Evolutionary conservation across 2,113 vertebrate species (phyloP).

Genomic region (Irena cyanogastra): DNA sequence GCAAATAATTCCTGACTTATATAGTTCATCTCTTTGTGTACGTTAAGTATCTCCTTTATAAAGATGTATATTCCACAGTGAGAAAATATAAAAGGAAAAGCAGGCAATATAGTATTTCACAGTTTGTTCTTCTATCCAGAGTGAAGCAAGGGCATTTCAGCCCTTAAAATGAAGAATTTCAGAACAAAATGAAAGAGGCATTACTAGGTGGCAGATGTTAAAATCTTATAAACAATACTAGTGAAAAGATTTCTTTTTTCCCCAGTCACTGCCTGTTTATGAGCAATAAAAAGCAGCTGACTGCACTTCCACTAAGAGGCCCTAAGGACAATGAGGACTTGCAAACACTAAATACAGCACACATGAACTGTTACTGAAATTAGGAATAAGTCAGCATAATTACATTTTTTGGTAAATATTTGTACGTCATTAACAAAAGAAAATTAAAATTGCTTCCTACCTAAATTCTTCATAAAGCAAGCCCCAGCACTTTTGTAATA

Average conservation of each 20-base stretch:
- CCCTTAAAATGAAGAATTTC: neutral
- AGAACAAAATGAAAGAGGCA: neutral
- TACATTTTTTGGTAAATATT: neutral
- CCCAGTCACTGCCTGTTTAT: neutral
- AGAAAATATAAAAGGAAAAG: neutral
- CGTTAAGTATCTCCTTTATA: neutral
- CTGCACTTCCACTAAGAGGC: neutral
- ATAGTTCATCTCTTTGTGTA: neutral
- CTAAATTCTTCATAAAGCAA: constrained; percentile 47
- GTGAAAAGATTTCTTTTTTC: neutral
- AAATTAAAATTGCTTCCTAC: constrained; percentile 49
- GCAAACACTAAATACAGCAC: neutral
- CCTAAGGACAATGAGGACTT: neutral
- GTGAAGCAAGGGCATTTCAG: neutral
- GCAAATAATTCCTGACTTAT: neutral
- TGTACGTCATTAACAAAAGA: neutral
- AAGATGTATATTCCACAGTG: neutral
- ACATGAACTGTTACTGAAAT: neutral
- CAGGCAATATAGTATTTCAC: neutral
- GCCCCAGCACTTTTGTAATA: constrained; percentile 54
- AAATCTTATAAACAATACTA: neutral
- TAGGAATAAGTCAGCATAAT: neutral
- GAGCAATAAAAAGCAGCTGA: neutral
- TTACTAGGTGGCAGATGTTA: neutral
- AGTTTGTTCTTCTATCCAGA: neutral